Evolutionary conservation across 2,797 vertebrate species (phyloP), one percentile per base, ranked within the genome.

Genomic region (Karalla daura): DNA sequence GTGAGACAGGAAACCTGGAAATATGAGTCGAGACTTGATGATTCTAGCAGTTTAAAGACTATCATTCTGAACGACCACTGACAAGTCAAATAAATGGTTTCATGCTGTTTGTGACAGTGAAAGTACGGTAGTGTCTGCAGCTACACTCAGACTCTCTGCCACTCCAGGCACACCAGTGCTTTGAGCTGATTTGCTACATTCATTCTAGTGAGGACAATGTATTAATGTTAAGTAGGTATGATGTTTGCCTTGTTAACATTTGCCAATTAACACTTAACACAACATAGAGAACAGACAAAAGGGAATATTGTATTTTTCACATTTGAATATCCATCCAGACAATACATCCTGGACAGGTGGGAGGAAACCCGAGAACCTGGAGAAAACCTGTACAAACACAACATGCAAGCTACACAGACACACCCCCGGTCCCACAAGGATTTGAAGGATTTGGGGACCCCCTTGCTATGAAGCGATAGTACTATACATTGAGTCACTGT

Each of bases 11-110:
- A 43, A 37, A 66, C 28, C 17, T 24, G 12, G 2, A 49, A 33
- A 40, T 15, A 35, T 63, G 3, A 21, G 20, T 36, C 63, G 24
- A 33, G 36, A 72, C 25, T 24, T 21, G 18, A 50, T 37, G 43
- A 67, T 33, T 43, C 39, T 1, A 55, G 21, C 47, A 51, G 58
- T 70, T 51, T 51, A 49, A 36, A 54, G 37, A 15, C 7, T 17
- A 45, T 50, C n/a, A 51, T 45, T 40, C 24, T 0, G 1, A 43
- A 45, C 0, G 4, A 41, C 18, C 37, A 9, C 12, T 28, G 46
- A 20, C 35, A 58, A 17, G 11, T 33, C 18, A 44, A 6, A 32
- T 41, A 35, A 58, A 63, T 18, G 28, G 3, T 44, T 2, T 49
- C 13, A 45, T 15, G 50, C 32, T 45, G 32, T 50, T 51, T 9